These are phyloP conservation scores for Hydrotaea cyrtoneurina DNA, from an alignment of 2,888 invertebrate species.

Conservation along the genomic window DNA sequence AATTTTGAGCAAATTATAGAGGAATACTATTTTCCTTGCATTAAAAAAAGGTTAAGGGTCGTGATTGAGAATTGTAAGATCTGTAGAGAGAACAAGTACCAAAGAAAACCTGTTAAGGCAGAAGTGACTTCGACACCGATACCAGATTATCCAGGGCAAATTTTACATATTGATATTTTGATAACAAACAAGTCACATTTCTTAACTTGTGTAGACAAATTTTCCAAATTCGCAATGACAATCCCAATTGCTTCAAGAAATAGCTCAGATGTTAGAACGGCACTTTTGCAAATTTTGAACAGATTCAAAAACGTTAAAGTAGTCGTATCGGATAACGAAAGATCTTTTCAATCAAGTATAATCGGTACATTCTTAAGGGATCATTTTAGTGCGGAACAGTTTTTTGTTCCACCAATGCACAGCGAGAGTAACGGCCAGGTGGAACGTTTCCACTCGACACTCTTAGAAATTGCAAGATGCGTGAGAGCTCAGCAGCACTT, in stretches of 20 bases:
- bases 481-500: conserved; percentile 49
- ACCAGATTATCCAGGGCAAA: conserved; percentile 45
- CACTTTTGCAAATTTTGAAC: conserved; percentile 45
- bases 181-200: conserved; percentile 47
- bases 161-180: conserved; percentile 45
- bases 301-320: conserved; percentile 42
- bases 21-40: conserved; percentile 47
- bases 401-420: conserved; percentile 55
- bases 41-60: conserved; percentile 35
- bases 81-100: conserved; percentile 56
- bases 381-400: conserved; percentile 44
- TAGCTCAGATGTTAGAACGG: conserved; percentile 43
- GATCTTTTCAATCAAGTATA: conserved; percentile 41
- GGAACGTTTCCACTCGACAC: conserved; percentile 55
- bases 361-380: conserved; percentile 32
- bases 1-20: conserved; percentile 32
- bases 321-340: conserved; percentile 57
- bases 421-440: conserved; percentile 59
- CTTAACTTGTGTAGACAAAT: conserved; percentile 52
- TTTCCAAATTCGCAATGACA: conserved; percentile 51
- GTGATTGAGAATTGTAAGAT: conserved; percentile 50
- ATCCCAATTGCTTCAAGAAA: conserved; percentile 41
- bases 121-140: conserved; percentile 41
- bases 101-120: conserved; percentile 48
- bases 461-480: conserved; percentile 58